A percentile compares a stretch with the other conserved stretches of the same genome.
These are phyloP conservation scores for Siphlonurus alternatus DNA, from an alignment of 2,888 invertebrate species.

Conservation along the genomic window DNA sequence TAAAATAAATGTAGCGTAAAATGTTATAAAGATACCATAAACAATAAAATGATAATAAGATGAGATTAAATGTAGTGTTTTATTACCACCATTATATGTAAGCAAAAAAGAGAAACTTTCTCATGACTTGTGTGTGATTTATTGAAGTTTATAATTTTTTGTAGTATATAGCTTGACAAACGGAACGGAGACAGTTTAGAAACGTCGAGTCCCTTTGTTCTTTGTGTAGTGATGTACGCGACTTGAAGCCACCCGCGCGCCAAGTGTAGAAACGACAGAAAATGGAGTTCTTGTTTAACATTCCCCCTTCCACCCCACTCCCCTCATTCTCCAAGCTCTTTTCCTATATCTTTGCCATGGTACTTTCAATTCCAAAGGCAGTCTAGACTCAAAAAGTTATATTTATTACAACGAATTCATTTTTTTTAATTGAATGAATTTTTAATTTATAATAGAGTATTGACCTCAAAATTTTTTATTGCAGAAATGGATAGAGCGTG, in stretches of 20 bases:
- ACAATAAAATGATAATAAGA: background rate
- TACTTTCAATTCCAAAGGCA: background rate
- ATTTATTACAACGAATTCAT: no score
- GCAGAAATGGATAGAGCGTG: no score
- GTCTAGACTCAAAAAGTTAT: no score
- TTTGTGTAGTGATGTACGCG: background rate
- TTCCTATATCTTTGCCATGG: background rate
- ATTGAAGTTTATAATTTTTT: no score
- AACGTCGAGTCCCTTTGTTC: background rate
- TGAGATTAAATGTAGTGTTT: background rate
- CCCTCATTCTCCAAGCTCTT: background rate
- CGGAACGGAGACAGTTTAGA: no score
- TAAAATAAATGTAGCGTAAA: background rate
- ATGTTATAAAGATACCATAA: background rate
- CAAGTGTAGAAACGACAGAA: background rate
- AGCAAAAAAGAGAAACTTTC: background rate
- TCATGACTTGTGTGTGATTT: no score
- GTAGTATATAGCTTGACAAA: no score
- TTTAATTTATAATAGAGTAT: no score
- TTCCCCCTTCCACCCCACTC: background rate
- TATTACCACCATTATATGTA: background rate
- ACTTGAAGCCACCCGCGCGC: background rate
- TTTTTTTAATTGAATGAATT: no score
- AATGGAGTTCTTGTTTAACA: background rate
- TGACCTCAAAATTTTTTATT: no score